Base-by-base conservation (phyloP, 1,140 invertebrate species). In the Rhopalosiphum padi region DNA sequence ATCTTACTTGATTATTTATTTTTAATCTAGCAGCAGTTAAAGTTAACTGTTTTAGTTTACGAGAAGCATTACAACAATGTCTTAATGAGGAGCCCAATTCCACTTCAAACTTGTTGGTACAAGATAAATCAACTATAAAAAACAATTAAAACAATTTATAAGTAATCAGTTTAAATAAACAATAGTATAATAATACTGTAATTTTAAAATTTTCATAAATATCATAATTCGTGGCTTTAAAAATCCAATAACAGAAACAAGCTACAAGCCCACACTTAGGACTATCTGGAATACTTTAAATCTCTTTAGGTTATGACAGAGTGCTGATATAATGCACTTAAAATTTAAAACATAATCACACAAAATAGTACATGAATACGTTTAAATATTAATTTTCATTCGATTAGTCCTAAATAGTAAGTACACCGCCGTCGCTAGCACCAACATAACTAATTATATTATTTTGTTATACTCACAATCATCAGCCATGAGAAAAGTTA, bases 1-100 rank as follows among this genome's bases (percentile, higher is more conserved):
- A 86, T 30, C 46, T 86, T 93, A 93, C 91, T 86, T 93, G 91
- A 93, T 86, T 53, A 83, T 86, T 93, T 86, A 93, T 55, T 53
- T 85, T 93, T 22, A 93, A 41, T 53, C 86, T 51, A 55, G 85
- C 82, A 25, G 23, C 11, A 18, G 55, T 93, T 18, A 9, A 22
- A 30, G 82, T n/a, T n/a, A 93, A 43, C 25, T 53, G 82, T 55
- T 86, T 85, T 9, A 93, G 82, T 21, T 93, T 93, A 3, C 25
- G 48, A 30, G 91, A 85, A 43, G 82, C 37, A 55, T 43, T 41
- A 55, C 37, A 21, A 83, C 82, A 93, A 86, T 86, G 91, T 85
- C 48, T 93, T 93, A 93, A 93, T 86, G 82, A 83, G 0, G 91
- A 86, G 43, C 91, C 82, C n/a, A 93, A 30, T 30, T 93, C 82